Evolutionary conservation across 2,888 invertebrate species (phyloP).

Genomic region (Ypsolopha sequella): DNA sequence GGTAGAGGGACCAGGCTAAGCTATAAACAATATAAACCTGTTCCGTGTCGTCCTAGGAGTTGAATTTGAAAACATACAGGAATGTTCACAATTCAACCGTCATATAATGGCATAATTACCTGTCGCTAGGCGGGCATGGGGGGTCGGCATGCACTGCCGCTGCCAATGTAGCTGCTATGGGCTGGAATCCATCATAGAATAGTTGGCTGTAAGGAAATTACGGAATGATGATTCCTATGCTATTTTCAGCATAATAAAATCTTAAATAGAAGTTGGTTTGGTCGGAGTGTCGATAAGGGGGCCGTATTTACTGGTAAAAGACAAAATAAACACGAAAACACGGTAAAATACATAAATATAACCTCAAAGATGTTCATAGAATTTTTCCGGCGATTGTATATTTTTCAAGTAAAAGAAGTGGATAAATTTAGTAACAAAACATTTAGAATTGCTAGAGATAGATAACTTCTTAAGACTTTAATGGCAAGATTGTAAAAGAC

Average conservation of each 20-base stretch:
- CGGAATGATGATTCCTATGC: no score
- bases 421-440: no score
- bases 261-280: no score
- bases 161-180: slow-evolving; percentile 88
- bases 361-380: background rate
- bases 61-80: background rate
- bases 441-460: background rate
- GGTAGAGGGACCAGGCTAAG: background rate
- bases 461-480: slow-evolving; percentile 13
- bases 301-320: no score
- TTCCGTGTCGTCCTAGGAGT: background rate
- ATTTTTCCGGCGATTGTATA: background rate
- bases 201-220: slow-evolving; percentile 79
- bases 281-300: no score
- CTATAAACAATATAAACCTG: no score
- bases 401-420: background rate
- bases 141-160: slow-evolving; percentile 91
- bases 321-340: background rate
- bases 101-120: slow-evolving; percentile 37
- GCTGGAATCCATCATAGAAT: slow-evolving; percentile 97
- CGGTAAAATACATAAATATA: background rate
- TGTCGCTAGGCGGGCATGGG: slow-evolving; percentile 91
- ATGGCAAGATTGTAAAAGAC: background rate
- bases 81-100: no score
- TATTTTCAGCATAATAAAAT: background rate